Evolutionary conservation across 2,113 vertebrate species (phyloP).

Genomic region (Plestiodon gilberti): DNA sequence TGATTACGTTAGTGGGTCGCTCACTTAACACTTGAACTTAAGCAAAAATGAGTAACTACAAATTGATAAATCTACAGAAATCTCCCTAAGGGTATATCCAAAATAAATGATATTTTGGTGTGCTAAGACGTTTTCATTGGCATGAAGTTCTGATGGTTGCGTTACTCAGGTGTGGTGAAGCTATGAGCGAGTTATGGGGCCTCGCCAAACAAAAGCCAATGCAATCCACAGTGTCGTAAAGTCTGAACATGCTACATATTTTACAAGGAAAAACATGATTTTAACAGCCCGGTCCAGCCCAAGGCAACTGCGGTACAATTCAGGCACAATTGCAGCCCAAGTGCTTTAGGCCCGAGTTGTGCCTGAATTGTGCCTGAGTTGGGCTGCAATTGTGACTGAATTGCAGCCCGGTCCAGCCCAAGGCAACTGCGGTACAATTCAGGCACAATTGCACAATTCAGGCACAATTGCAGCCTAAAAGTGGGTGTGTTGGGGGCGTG

Average conservation of each 20-base stretch:
- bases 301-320: no score
- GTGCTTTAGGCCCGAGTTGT: no score
- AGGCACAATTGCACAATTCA: no score
- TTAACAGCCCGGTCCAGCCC: no score
- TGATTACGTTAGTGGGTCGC: constrained; percentile 8
- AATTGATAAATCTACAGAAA: constrained; percentile 25
- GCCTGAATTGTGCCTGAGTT: no score
- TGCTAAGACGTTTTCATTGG: constrained; percentile 23
- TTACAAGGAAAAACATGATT: not conserved
- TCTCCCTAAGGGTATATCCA: constrained; percentile 6
- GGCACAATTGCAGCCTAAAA: no score
- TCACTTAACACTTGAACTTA: constrained; percentile 21
- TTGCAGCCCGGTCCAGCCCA: no score
- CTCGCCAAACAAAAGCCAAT: constrained; percentile 1
- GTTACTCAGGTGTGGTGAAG: not conserved
- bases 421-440: no score
- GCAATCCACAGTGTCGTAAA: not conserved
- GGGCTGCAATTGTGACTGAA: no score
- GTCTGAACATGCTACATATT: constrained; percentile 12
- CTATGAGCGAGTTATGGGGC: not conserved
- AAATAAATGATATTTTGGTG: constrained; percentile 29
- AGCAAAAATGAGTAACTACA: constrained; percentile 18
- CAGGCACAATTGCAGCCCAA: no score
- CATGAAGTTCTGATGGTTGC: not conserved
- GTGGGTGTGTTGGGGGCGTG: no score